phyloP scores from a whole-genome alignment of 2,797 vertebrate species.

The Myripristis jacobus region DNA sequence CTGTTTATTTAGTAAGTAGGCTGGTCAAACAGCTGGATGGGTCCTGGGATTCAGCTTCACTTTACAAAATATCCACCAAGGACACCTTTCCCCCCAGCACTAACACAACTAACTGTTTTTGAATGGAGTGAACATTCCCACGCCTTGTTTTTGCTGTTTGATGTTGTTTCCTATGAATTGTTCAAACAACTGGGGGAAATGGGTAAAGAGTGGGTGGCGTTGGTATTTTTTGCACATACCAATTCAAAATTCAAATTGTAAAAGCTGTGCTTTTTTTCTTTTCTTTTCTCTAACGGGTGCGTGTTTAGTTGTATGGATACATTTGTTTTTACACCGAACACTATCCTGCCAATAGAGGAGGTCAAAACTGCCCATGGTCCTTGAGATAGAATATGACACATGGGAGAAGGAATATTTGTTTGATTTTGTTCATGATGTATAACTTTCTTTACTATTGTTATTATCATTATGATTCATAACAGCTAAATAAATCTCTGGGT shows the following conservation, averaged over 20 bases:
- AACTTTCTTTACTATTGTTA: constrained; percentile 31
- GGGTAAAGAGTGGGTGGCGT: constrained; percentile 22
- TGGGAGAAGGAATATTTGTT: constrained; percentile 25
- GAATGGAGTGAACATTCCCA: constrained; percentile 60
- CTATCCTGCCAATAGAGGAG: constrained; percentile 9
- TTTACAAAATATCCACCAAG: constrained; percentile 42
- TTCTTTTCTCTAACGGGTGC: constrained; percentile 55
- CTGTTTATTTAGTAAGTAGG: constrained; percentile 34
- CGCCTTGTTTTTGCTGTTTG: constrained; percentile 68
- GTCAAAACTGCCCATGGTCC: constrained; percentile 34
- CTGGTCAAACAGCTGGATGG: constrained; percentile 27
- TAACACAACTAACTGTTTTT: constrained; percentile 50
- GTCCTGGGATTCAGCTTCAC: constrained; percentile 40
- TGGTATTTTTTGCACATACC: constrained; percentile 38
- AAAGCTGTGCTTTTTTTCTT: constrained; percentile 51
- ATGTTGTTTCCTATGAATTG: constrained; percentile 67
- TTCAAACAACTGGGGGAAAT: constrained; percentile 36
- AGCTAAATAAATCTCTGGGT: constrained; percentile 26
- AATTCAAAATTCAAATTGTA: constrained; percentile 44
- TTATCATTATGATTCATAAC: constrained; percentile 38
- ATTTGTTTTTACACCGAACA: constrained; percentile 47
- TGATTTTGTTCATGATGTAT: constrained; percentile 38
- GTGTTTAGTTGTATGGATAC: constrained; percentile 65
- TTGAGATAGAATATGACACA: constrained; percentile 6
- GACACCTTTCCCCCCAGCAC: constrained; percentile 46